These are phyloP conservation scores for Philotrypesis tridentata DNA, from an alignment of 1,140 invertebrate genomes.

Conservation along the genomic window DNA sequence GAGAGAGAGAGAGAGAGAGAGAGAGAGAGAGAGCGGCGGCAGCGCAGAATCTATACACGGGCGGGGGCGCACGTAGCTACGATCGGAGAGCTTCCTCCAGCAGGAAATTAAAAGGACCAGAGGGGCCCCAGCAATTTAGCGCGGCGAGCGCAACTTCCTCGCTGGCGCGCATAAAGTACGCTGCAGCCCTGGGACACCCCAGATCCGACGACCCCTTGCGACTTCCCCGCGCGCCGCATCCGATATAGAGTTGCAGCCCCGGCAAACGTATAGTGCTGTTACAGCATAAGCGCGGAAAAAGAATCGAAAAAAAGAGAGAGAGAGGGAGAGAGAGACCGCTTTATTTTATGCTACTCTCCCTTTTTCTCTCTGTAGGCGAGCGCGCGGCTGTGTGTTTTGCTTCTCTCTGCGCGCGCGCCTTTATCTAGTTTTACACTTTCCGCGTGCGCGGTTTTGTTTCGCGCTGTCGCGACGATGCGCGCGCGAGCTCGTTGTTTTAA, in stretches of 20 bases:
- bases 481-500: background rate
- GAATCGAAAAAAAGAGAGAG: slow-evolving; percentile 27
- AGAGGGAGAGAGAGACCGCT: too few species aligned
- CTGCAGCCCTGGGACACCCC: background rate
- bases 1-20: too few species aligned
- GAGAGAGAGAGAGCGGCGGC: too few species aligned
- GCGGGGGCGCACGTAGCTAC: background rate
- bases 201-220: background rate
- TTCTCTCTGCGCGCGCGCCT: background rate
- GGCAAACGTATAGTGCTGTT: background rate
- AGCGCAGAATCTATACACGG: background rate
- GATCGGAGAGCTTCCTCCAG: background rate
- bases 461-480: background rate
- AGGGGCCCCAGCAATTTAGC: slow-evolving; percentile 27
- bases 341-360: slow-evolving; percentile 20
- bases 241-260: background rate
- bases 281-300: background rate
- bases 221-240: too few species aligned
- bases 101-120: slow-evolving; percentile 46
- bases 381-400: background rate
- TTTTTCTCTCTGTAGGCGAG: too few species aligned
- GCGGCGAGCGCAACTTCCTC: background rate
- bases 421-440: background rate
- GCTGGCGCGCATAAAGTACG: slow-evolving; percentile 20
- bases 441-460: background rate